Evolutionary conservation across 2,113 vertebrate species (phyloP), one percentile per base, ranked within the genome.

Genomic region (Cavia porcellus): DNA sequence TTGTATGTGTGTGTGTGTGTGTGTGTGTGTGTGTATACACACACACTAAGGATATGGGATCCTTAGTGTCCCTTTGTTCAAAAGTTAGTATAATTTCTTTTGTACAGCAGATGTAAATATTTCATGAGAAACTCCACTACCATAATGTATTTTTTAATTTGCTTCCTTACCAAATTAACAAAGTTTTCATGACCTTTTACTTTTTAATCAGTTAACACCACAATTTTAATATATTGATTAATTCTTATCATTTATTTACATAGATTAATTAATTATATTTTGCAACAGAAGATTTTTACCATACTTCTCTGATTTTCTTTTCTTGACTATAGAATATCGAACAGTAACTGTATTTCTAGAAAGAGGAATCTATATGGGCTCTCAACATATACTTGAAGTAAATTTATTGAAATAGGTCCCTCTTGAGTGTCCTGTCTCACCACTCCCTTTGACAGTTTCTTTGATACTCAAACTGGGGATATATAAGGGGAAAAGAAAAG

Each of bases 11-110:
- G n/a, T n/a, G n/a, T 15, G 14, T 15, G 15, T 55, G 15, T 15
- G 15, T 55, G 15, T 55, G 15, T 55, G 15, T 55, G 14, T 55
- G 15, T 55, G 15, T 52, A 52, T 50, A 50, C 47, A 50, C 47
- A 50, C 11, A 52, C 11, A 52, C 93, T 97, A 96, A 96, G 93
- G 92, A 95, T 90, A 66, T 85, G 20, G 89, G 55, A 38, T 81
- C 55, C 24, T n/a, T 52, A 47, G 50, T 70, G 10, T 92, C 22
- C 14, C 6, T 62, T 86, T 32, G 25, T 50, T 95, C 8, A 86
- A 57, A 89, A 2, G 22, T 55, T 50, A 81, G 7, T n/a, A 85
- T 32, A 74, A 55, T 81, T 80, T 94, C n/a, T 75, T 86, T 52
- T 47, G 30, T 11, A 74, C 11, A 52, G 2, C 30, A 80, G 8